Conservation (phyloP, 2,888 invertebrate genomes). For the Bugulina stolonifera region DNA sequence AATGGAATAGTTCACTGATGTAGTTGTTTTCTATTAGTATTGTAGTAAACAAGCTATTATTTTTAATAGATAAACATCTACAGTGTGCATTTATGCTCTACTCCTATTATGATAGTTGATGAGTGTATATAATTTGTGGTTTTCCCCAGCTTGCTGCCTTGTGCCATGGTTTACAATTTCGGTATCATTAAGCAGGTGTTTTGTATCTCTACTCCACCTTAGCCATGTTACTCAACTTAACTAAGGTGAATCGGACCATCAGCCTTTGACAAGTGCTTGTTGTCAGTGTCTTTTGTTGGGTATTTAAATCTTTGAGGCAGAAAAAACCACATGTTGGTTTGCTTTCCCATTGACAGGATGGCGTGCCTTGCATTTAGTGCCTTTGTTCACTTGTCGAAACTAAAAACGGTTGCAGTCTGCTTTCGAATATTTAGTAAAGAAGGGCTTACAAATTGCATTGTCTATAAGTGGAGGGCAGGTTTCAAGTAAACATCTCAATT, state of each 20-base stretch:
- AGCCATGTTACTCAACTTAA: neutral
- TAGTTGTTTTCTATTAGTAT: too few relatives aligned
- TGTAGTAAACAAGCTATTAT: too few relatives aligned
- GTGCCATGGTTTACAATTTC: neutral
- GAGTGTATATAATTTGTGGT: neutral
- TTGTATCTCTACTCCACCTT: neutral
- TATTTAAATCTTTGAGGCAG: constrained; percentile 9
- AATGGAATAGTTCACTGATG: too few relatives aligned
- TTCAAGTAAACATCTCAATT: constrained; percentile 6
- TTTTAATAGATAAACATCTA: too few relatives aligned
- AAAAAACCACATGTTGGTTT: constrained; percentile 25
- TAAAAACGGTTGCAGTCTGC: constrained; percentile 13
- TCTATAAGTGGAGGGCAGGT: neutral
- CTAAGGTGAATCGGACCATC: neutral
- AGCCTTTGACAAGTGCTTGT: neutral
- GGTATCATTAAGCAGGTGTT: constrained; percentile 12
- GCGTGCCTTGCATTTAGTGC: neutral
- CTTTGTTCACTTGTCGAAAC: constrained; percentile 12
- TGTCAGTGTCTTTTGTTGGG: constrained; percentile 13
- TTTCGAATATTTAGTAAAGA: neutral
- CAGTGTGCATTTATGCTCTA: too few relatives aligned
- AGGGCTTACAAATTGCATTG: neutral
- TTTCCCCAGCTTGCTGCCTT: neutral
- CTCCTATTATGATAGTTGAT: too few relatives aligned
- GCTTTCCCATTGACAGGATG: constrained; percentile 19